Base-by-base conservation (phyloP, 2,888 invertebrate genomes). In the Girardia tigrina region DNA sequence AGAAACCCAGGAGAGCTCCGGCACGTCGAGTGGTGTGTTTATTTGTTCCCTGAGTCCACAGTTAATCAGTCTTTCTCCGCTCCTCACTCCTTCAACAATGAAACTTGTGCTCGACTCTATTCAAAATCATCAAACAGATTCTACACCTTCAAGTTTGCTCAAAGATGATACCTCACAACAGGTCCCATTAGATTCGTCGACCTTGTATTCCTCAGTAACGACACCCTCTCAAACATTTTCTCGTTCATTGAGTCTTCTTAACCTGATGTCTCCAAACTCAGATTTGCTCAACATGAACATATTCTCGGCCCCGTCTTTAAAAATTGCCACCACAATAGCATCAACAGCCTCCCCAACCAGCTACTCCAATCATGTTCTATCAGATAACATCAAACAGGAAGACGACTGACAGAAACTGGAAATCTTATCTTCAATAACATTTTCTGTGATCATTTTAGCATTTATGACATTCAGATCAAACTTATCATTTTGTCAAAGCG, bases 1-100 rank as follows among this genome's bases (percentile, higher is more conserved):
- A 12, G 36, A 36, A 12, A 36, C 36, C 8, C 36, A 36, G 16
- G 36, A 36, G 16, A 12, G 12, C 16, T 36, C 36, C 16, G 36
- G 36, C 8, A 36, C 8, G 8, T 36, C 36, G 8, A 36, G 36
- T 36, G 16, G 16, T 36, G 36, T 36, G 8, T 36, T 36, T 36
- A 36, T 36, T 36, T 36, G 36, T 16, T 36, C 36, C 36, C 36
- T 36, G 8, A 36, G 36, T 36, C 36, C 36, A 12, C 36, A 36
- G 36, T 36, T 36, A 36, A 36, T 36, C 16, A 36, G 36, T 23
- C 72, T 72, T 27, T 72, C 72, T 8, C 72, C 72, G 8, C 72
- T 72, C 27, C 28, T 72, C 6, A 72, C 72, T 28, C 72, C 72
- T 6, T 72, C 72, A n/a, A 72, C 72, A 6, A 29, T 72, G 36